Base-by-base conservation (phyloP, 2,113 vertebrate genomes). In the Neodon shergylaensis region DNA sequence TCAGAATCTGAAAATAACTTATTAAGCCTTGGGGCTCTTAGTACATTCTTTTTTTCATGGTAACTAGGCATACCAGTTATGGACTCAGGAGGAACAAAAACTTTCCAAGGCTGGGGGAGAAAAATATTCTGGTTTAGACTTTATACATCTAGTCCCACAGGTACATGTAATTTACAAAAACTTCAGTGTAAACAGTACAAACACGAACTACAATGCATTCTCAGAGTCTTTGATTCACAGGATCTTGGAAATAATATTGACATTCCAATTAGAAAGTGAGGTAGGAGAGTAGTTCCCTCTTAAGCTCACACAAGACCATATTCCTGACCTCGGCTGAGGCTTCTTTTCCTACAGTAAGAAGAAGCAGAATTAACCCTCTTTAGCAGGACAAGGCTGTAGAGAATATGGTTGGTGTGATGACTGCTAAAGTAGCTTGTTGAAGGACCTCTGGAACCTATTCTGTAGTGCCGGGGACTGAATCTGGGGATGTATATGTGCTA, bases 251-350 rank as follows among this genome's bases (percentile, higher is more conserved):
- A 83, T 95, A 61, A 61, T 17, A 61, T 4, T 19, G 47, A 42
- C 28, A 17, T 81, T 84, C 86, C 77, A 92, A 82, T 44, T n/a
- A 3, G 8, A 4, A 8, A 65, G 52, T 54, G 98, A 98, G 98
- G 98, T 98, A 98, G 98, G 65, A 4, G 16, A 31, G 31, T 66
- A 91, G 66, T 7, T 89, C 93, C 61, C 79, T 95, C 79, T n/a
- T 26, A 58, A 39, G 13, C 33, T 89, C 31, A 72, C 33, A 44
- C 16, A 22, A 54, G 61, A 83, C 0, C 4, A 26, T 90, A 26
- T 26, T 89, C 76, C 91, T 63, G 24, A 68, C 77, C 16, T 33
- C 13, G 31, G 76, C 77, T 28, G n/a, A 68, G 52, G 76, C 28
- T 28, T 90, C 28, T 70, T 73, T 94, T 90, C 93, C 96, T 96